These are phyloP conservation scores for Eulemur rufifrons DNA, from an alignment of 2,113 vertebrate genomes.

Conservation along the genomic window DNA sequence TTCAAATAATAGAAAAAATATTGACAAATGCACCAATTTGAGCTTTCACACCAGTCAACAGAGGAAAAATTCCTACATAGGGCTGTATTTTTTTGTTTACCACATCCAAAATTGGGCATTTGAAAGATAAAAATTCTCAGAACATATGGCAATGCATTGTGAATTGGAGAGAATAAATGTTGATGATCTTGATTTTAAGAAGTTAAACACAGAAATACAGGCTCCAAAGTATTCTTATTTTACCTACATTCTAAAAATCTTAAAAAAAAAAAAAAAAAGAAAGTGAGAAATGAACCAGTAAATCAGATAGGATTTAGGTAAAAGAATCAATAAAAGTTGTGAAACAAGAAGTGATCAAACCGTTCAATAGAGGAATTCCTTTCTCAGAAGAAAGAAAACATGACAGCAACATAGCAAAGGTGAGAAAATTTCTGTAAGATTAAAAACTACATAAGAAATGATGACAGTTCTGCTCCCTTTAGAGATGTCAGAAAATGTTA, in stretches of 20 bases:
- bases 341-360: background rate
- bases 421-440: background rate
- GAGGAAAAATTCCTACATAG: background rate
- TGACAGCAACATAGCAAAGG: background rate
- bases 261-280: background rate
- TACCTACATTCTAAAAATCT: background rate
- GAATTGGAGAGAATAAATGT: background rate
- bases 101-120: background rate
- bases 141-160: background rate
- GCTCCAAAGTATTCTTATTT: background rate
- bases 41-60: background rate
- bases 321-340: background rate
- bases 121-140: background rate
- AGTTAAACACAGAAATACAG: background rate
- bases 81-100: background rate
- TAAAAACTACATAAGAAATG: background rate
- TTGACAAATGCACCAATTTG: background rate
- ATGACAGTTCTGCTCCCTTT: background rate
- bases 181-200: background rate
- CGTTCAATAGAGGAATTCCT: background rate
- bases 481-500: background rate
- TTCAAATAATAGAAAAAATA: background rate
- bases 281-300: background rate
- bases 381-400: slow-evolving; percentile 25
- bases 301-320: background rate